Evolutionary conservation across 1,140 invertebrate species (phyloP).

Genomic region (Sycobia sp.): DNA sequence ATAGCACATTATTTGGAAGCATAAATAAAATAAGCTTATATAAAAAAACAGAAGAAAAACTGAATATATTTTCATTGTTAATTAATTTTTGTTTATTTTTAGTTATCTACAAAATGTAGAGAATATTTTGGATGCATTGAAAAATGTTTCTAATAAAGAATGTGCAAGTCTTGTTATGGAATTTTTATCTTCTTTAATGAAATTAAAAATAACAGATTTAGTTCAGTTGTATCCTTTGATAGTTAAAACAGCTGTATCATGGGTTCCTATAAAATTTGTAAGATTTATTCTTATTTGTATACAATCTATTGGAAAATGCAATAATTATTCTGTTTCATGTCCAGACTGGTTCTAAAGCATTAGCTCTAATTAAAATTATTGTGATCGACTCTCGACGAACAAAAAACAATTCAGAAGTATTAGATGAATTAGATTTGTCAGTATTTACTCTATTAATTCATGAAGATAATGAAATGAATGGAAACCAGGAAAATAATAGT

Average conservation of each 20-base stretch:
- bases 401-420: conserved; percentile 40
- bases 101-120: conserved; percentile 50
- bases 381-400: conserved; percentile 45
- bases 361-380: conserved; percentile 52
- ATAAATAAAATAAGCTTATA: too few relatives aligned
- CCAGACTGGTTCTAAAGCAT: conserved; percentile 52
- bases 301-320: neutral
- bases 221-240: conserved; percentile 53
- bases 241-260: conserved; percentile 56
- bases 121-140: conserved; percentile 45
- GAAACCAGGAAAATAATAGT: conserved; percentile 35
- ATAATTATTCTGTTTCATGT: conserved; percentile 19
- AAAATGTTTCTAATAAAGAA: conserved; percentile 53
- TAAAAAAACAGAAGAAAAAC: too few relatives aligned
- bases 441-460: conserved; percentile 47
- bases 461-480: conserved; percentile 43
- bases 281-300: conserved; percentile 1
- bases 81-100: conserved; percentile 9
- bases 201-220: conserved; percentile 53
- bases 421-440: conserved; percentile 50
- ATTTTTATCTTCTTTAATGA: conserved; percentile 61
- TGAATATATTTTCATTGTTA: too few relatives aligned
- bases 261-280: conserved; percentile 57
- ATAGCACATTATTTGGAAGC: too few relatives aligned
- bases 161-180: conserved; percentile 60